Evolutionary conservation across 1,140 invertebrate species (phyloP).

Genomic region (honey bee (Apis mellifera)): DNA sequence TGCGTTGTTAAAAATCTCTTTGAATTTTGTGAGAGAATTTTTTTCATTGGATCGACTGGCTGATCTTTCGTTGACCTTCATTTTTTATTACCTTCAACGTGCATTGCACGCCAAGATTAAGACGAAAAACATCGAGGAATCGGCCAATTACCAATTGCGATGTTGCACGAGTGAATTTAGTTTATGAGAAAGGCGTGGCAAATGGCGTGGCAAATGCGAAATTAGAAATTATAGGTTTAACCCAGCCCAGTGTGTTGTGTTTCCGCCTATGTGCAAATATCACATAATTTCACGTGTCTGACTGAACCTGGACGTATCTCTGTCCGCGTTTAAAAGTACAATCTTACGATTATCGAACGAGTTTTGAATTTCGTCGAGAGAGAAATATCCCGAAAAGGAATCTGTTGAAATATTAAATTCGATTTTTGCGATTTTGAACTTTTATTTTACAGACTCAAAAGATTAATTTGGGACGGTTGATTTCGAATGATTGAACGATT

Average conservation of each 20-base stretch:
- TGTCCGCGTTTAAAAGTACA: conserved; percentile 23
- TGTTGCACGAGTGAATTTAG: conserved; percentile 16
- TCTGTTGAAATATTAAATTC: too few species aligned
- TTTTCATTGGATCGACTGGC: background rate
- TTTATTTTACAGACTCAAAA: too few species aligned
- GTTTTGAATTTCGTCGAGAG: too few species aligned
- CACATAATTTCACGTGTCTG: background rate
- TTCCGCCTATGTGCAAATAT: background rate
- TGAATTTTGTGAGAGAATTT: background rate
- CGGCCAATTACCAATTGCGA: background rate
- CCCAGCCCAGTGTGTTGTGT: background rate
- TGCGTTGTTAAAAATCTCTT: background rate
- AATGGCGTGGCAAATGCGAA: conserved; percentile 18
- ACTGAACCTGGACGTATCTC: conserved; percentile 1
- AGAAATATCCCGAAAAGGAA: too few species aligned
- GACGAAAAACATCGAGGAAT: background rate
- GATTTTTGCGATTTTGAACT: too few species aligned
- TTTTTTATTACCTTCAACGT: background rate
- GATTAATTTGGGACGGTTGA: too few species aligned
- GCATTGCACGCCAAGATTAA: background rate
- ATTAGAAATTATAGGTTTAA: conserved; percentile 65
- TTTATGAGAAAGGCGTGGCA: conserved; percentile 1
- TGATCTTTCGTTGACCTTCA: background rate
- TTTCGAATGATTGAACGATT: too few species aligned
- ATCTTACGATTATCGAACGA: background rate